A percentile compares a stretch with the other conserved stretches of the same genome.
These are phyloP conservation scores for Hemicrepidius hirtus DNA, from an alignment of 2,888 invertebrate genomes.

Conservation along the genomic window DNA sequence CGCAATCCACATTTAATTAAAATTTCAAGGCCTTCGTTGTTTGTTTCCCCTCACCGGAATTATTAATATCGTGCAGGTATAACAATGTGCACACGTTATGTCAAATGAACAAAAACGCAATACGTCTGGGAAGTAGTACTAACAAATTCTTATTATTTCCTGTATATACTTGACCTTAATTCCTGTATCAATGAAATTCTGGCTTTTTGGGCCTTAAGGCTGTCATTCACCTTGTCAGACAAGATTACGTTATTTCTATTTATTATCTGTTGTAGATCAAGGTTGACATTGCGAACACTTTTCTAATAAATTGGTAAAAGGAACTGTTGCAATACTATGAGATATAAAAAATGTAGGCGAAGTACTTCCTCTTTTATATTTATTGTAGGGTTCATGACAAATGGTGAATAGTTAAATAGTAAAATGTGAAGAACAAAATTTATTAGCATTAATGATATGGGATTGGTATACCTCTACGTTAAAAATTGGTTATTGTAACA, in stretches of 20 bases:
- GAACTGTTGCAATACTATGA: not conserved
- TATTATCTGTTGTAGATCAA: constrained; percentile 23
- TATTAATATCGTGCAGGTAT: constrained; percentile 28
- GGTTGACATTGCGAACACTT: constrained; percentile 24
- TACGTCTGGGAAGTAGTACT: constrained; percentile 1
- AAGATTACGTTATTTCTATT: constrained; percentile 15
- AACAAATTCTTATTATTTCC: not conserved
- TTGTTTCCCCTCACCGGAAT: constrained; percentile 10
- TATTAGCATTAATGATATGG: no score
- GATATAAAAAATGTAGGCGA: not conserved
- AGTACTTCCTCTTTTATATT: no score
- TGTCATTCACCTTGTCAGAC: constrained; percentile 19
- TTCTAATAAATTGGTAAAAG: constrained; percentile 31
- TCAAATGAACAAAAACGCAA: not conserved
- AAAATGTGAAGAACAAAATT: no score
- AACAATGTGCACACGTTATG: not conserved
- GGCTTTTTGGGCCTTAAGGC: constrained; percentile 6
- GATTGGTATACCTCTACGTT: no score
- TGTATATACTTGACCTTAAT: constrained; percentile 34
- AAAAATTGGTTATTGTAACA: no score
- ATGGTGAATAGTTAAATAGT: no score
- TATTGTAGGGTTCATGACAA: no score
- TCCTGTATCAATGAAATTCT: constrained; percentile 25
- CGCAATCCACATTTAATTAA: constrained; percentile 34
- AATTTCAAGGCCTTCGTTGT: constrained; percentile 25